Base-by-base conservation (phyloP, 2,113 vertebrate species). In the Dendrocopos noguchii region DNA sequence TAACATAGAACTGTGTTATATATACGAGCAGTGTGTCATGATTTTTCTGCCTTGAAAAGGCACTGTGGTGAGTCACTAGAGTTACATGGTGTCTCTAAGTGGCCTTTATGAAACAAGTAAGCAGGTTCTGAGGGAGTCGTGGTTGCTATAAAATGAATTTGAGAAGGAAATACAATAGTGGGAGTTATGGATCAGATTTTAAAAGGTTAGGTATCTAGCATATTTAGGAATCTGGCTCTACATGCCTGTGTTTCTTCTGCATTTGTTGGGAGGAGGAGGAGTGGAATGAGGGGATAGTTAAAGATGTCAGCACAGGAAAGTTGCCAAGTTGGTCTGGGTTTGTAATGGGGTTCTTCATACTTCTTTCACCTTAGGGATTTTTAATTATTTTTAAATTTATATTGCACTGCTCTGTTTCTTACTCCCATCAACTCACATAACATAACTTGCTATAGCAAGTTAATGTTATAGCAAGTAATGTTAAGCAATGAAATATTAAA, bases 11-110 rank as follows among this genome's bases (percentile, higher is more conserved):
- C 47, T 80, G 28, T 80, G 44, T 85, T 92, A 61, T 53, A 65
- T 57, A 74, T 71, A 84, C 0, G 3, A 87, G 52, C 61, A 52
- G 27, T 22, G 39, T 85, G 61, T 80, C 68, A 55, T 90, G 91
- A 75, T 80, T 91, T 46, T 96, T 80, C 84, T 92, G 82, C 82
- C 82, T 92, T 92, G 90, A 72, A 94, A 83, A 95, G 81, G 36
- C 81, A 36, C 60, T 50, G 56, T 87, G 87, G 52, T 80, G 65
- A 92, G 84, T 91, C 91, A 90, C 81, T 67, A 20, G 67, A 64
- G 28, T 87, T 90, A 61, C 75, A 65, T 18, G 39, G 17, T 65
- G 61, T 78, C 73, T 94, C 68, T 90, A 71, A 95, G 76, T 36
- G 68, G 76, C 50, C 65, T 91, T 91, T 88, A 78, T 55, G 53